Percentiles rank a stretch among this genome's conserved stretches.
These are phyloP conservation scores for Microtus pennsylvanicus DNA, from an alignment of 2,113 vertebrate species.

Conservation along the genomic window DNA sequence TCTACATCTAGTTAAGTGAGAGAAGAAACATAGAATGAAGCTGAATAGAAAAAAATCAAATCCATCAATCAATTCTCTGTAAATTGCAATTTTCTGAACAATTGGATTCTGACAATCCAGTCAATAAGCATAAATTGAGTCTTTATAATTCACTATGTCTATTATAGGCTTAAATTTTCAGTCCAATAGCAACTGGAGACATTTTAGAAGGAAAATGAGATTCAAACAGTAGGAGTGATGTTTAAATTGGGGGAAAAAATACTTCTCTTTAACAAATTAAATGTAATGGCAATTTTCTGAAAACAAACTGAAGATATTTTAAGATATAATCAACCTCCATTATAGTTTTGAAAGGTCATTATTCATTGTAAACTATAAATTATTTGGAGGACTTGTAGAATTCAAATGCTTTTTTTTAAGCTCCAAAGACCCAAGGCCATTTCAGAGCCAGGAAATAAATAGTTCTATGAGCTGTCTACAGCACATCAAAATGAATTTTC, in stretches of 20 bases:
- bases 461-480: background rate
- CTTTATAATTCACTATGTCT: slow-evolving; percentile 61
- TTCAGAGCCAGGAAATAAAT: slow-evolving; percentile 42
- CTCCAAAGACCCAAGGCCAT: slow-evolving; percentile 11
- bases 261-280: slow-evolving; percentile 64
- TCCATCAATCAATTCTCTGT: slow-evolving; percentile 15
- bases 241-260: slow-evolving; percentile 52
- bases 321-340: slow-evolving; percentile 52
- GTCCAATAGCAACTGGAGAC: slow-evolving; percentile 22
- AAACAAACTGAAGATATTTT: slow-evolving; percentile 52
- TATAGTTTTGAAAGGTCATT: slow-evolving; percentile 65
- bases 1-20: slow-evolving; percentile 8
- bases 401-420: slow-evolving; percentile 39
- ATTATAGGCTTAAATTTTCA: slow-evolving; percentile 56
- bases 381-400: slow-evolving; percentile 29
- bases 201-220: slow-evolving; percentile 61
- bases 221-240: slow-evolving; percentile 47
- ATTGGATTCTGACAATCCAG: slow-evolving; percentile 60
- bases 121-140: slow-evolving; percentile 66
- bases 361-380: slow-evolving; percentile 65
- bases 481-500: background rate
- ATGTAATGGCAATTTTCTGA: slow-evolving; percentile 61
- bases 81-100: slow-evolving; percentile 76
- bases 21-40: slow-evolving; percentile 38
- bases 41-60: slow-evolving; percentile 55